A percentile compares a stretch with the other conserved stretches of the same genome.
These are phyloP conservation scores for Proteles cristata DNA, from an alignment of 2,113 vertebrate genomes.

Conservation along the genomic window DNA sequence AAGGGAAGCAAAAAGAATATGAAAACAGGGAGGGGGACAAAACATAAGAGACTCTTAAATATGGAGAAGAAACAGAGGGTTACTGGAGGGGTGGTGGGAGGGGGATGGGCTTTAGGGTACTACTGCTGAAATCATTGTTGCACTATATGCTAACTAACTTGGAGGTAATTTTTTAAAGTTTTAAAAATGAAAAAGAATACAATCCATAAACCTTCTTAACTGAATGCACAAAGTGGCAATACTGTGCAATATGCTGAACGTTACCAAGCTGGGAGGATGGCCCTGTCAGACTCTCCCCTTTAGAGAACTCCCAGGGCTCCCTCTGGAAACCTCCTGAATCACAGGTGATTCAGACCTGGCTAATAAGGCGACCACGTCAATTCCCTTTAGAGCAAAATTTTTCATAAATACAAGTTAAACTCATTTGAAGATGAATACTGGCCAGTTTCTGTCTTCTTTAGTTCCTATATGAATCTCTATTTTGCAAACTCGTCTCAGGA, in stretches of 20 bases:
- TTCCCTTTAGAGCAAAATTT: background rate
- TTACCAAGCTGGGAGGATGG: background rate
- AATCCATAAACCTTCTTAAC: background rate
- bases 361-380: background rate
- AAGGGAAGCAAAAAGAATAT: too few relatives aligned
- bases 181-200: background rate
- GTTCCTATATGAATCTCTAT: background rate
- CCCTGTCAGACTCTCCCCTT: background rate
- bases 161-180: background rate
- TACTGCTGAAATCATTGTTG: too few relatives aligned
- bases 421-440: background rate
- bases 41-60: too few relatives aligned
- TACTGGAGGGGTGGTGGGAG: too few relatives aligned
- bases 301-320: background rate
- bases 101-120: too few relatives aligned
- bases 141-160: too few relatives aligned
- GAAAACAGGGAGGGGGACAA: too few relatives aligned
- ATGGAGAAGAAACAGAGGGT: too few relatives aligned
- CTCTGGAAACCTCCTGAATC: background rate
- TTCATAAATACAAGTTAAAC: background rate
- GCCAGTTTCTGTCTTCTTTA: background rate
- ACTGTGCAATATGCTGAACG: background rate
- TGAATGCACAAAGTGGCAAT: background rate
- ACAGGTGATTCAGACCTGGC: background rate
- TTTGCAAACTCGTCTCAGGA: background rate